A percentile compares a stretch with the other conserved stretches of the same genome.
Conservation (phyloP, 2,113 vertebrate genomes). For the Atractosteus spatula region DNA sequence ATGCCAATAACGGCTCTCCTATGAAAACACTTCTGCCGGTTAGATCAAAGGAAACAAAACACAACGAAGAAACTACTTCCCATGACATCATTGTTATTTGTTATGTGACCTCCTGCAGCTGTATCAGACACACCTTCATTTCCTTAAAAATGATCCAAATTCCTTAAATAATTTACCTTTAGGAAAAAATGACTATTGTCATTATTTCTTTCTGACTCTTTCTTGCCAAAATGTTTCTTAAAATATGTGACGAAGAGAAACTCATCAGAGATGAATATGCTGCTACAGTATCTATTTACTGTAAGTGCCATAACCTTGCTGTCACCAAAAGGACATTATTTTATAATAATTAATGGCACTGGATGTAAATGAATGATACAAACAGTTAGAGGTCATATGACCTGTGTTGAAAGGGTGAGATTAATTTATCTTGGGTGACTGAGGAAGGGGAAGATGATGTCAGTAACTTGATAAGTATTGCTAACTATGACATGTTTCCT, state of each 20-base stretch:
- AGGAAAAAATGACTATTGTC: constrained; percentile 23
- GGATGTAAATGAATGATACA: constrained; percentile 7
- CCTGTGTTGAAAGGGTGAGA: background rate
- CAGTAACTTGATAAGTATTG: background rate
- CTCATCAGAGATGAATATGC: constrained; percentile 16
- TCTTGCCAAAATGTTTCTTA: constrained; percentile 13
- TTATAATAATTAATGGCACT: background rate
- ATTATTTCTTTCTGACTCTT: constrained; percentile 7
- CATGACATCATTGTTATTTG: constrained; percentile 64
- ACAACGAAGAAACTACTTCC: constrained; percentile 61
- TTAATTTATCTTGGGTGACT: background rate
- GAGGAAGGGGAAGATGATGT: background rate
- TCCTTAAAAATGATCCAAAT: constrained; percentile 30
- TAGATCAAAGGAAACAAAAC: constrained; percentile 55
- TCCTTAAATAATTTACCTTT: constrained; percentile 21
- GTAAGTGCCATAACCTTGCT: background rate
- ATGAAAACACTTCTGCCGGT: constrained; percentile 55
- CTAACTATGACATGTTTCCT: background rate
- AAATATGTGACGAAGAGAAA: constrained; percentile 12
- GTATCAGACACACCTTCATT: constrained; percentile 58
- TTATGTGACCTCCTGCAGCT: constrained; percentile 50
- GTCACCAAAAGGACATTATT: background rate
- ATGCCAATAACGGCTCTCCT: constrained; percentile 42
- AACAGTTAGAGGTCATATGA: background rate
- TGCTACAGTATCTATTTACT: constrained; percentile 4